Base-by-base conservation (phyloP, 1,140 invertebrate genomes). In the Platyura marginata region DNA sequence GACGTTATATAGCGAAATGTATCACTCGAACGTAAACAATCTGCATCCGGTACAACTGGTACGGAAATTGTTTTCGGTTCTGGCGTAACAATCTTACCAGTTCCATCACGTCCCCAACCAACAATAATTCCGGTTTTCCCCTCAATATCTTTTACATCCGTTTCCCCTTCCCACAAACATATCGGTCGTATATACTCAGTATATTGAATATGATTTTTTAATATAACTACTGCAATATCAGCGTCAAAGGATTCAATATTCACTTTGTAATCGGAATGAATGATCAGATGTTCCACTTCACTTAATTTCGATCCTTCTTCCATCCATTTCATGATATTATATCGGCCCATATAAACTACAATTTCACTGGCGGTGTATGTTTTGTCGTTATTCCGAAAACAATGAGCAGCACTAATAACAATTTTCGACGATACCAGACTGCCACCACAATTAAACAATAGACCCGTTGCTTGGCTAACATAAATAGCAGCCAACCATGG, bases 401-500 rank as follows among this genome's bases (percentile, higher is more conserved):
- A 57, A 43, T 59, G 58, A 1, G 53, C 51, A 11, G 56, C 70
- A 43, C 69, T 68, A 20, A 75, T 50, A 19, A 74, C 60, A 47
- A 70, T 66, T 2, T 59, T 59, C 9, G 62, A 48, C 1, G 70
- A 72, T 16, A 74, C 54, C n/a, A 75, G 51, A 2, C 68, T 68
- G 0, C 68, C 71, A 10, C 66, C 63, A 47, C 71, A 75, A 10
- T 72, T 71, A 48, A 29, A 29, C 3, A 16, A 18, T 16, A 34
- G 16, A 2, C 61, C 52, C 2, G 54, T 55, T 6, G 55, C 48
- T 20, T 56, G 63, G 1, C 55, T 55, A 32, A 66, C 47, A 47
- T 72, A 74, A 32, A 80, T 67, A 1, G 70, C 70, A 0, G 69
- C 74, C 44, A 79, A 62, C 79, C 79, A 84, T 0, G 80, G 80